Evolutionary conservation across 2,888 invertebrate species (phyloP), one percentile per base, ranked within the genome.

Genomic region (Drosophila limbata): DNA sequence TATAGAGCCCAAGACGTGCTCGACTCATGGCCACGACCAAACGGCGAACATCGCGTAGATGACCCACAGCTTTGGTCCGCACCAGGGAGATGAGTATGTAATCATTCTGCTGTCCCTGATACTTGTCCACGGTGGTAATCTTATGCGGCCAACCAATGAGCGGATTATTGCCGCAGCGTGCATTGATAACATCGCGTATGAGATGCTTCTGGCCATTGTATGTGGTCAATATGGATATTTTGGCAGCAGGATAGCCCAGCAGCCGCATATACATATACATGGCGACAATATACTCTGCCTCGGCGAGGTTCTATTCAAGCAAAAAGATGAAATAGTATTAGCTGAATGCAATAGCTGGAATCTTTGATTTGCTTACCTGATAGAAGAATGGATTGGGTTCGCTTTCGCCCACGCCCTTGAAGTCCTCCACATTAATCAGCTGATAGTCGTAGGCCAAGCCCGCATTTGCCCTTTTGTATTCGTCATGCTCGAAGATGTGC

Each of bases 51-150:
- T 99, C 99, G 35, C 99, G 94, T 73, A 99, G 94, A 94, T 99
- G 99, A 39, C 99, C 99, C n/a, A 99, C 99, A 0, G 98, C 97
- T 90, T 96, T 96, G 0, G 99, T 99, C 73, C 99, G 95, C 21
- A 99, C 99, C 50, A 99, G 93, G 0, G 99, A 99, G 52, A 99
- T 94, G 15, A 99, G 94, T 69, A 99, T 98, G 90, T 97, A 98
- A 93, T 99, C 99, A 93, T 99, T 99, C 93, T 99, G 99, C 91
- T 99, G 99, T 64, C 99, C 99, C 91, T 99, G 99, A 92, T 98
- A 99, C 91, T 99, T 99, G 93, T 99, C 99, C 17, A 99, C 99
- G 0, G 99, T 99, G 0, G 97, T 97, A 28, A 97, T 95, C 94
- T 98, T 98, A 80, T 96, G 95, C 0, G 98, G 98, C 88, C 96